Evolutionary conservation across 2,113 vertebrate species (phyloP).

Genomic region (Columba livia): DNA sequence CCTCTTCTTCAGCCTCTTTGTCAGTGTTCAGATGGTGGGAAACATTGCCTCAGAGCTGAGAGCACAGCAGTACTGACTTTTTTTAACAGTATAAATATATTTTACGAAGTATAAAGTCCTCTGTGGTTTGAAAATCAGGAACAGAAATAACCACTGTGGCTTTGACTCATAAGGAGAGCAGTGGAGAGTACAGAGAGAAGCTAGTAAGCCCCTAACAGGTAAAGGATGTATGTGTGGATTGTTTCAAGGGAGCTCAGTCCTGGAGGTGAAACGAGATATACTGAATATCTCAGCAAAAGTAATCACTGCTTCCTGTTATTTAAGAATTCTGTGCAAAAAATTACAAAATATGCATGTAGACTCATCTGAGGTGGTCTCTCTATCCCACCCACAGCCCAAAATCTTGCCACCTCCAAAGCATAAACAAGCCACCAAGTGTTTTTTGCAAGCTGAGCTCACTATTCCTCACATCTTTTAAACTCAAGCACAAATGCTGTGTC

Average conservation of each 20-base stretch:
- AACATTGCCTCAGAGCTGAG: background rate
- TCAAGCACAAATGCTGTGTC: background rate
- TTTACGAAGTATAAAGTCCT: background rate
- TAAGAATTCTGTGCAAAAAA: background rate
- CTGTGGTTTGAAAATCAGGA: background rate
- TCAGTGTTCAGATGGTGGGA: background rate
- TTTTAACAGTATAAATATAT: background rate
- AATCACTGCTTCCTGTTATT: background rate
- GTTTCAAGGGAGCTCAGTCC: background rate
- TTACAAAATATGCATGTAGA: background rate
- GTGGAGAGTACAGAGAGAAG: background rate
- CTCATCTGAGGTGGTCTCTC: background rate
- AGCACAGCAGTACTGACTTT: background rate
- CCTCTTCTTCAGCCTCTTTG: background rate
- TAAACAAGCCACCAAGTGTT: background rate
- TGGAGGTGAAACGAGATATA: background rate
- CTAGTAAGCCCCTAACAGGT: background rate
- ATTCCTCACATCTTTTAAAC: background rate
- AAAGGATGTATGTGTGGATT: background rate
- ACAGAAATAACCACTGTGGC: background rate
- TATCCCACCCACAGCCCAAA: background rate
- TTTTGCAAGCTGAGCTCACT: background rate
- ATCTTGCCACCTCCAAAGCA: background rate
- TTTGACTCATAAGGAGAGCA: conserved; percentile 13
- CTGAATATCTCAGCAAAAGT: background rate